Percentiles rank a stretch among this genome's conserved stretches.
Conservation (phyloP, 2,888 invertebrate genomes). For the Thelaira solivaga region DNA sequence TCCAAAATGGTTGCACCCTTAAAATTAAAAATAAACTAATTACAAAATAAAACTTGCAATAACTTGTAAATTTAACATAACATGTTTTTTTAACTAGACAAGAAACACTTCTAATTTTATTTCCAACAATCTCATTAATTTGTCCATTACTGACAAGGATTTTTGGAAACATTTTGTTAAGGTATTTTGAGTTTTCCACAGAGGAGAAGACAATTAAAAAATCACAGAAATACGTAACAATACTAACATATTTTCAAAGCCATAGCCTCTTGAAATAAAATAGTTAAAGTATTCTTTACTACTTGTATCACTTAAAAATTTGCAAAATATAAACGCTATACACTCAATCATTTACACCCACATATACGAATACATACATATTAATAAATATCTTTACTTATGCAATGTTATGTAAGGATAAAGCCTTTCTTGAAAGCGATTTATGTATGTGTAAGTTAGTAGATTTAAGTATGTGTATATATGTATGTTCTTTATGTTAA, state of each 20-base stretch:
- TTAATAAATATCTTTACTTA: background rate
- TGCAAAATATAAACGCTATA: slow-evolving; percentile 41
- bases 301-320: slow-evolving; percentile 40
- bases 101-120: slow-evolving; percentile 32
- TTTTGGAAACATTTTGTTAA: slow-evolving; percentile 28
- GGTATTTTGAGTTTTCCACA: slow-evolving; percentile 42
- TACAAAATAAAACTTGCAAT: slow-evolving; percentile 44
- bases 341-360: slow-evolving; percentile 25
- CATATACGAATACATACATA: background rate
- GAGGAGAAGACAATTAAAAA: slow-evolving; percentile 41
- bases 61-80: slow-evolving; percentile 36
- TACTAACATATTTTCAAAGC: slow-evolving; percentile 39
- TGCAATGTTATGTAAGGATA: background rate
- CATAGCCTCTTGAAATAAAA: slow-evolving; percentile 31
- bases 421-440: slow-evolving; percentile 11
- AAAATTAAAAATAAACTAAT: slow-evolving; percentile 43
- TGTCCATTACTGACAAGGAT: slow-evolving; percentile 27
- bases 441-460: too few relatives aligned
- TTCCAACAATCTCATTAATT: slow-evolving; percentile 46
- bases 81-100: slow-evolving; percentile 14
- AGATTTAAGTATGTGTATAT: slow-evolving; percentile 12
- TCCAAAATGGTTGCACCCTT: slow-evolving; percentile 36
- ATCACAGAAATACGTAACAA: slow-evolving; percentile 53
- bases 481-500: slow-evolving; percentile 15
- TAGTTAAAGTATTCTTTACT: background rate